Percentiles rank a stretch among this genome's conserved stretches.
phyloP scores from a whole-genome alignment of 2,888 invertebrate genomes.

The Miltochrista miniata region DNA sequence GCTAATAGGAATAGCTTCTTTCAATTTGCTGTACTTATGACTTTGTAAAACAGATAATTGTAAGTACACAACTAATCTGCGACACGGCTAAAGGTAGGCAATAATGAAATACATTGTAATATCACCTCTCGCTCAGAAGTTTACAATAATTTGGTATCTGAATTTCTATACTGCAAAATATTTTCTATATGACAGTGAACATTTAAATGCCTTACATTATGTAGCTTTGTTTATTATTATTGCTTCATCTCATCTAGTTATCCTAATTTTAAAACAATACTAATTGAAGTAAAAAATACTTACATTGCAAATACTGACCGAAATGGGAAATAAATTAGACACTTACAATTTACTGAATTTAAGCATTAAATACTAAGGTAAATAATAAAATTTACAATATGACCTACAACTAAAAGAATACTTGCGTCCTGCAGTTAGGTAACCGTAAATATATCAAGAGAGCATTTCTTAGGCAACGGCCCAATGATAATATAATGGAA shows the following conservation, averaged over 20 bases:
- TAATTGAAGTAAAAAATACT: conserved; percentile 71
- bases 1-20: no score
- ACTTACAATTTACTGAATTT: conserved; percentile 68
- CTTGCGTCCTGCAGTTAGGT: conserved; percentile 81
- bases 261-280: conserved; percentile 62
- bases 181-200: not conserved
- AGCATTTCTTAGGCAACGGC: conserved; percentile 79
- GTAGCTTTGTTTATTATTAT: conserved; percentile 52
- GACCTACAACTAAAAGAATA: conserved; percentile 76
- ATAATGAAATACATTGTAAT: no score
- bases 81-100: no score
- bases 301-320: conserved; percentile 82
- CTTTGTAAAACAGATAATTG: no score
- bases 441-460: conserved; percentile 80
- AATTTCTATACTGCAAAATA: not conserved
- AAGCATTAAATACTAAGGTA: conserved; percentile 59
- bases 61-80: no score
- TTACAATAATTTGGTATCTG: not conserved
- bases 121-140: no score
- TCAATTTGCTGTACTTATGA: no score
- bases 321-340: conserved; percentile 81
- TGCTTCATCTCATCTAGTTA: conserved; percentile 63
- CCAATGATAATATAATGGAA: conserved; percentile 47
- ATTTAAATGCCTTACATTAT: not conserved
- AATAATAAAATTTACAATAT: conserved; percentile 76